Conservation (phyloP, 2,888 invertebrate species). For the Eremobia ochroleuca region DNA sequence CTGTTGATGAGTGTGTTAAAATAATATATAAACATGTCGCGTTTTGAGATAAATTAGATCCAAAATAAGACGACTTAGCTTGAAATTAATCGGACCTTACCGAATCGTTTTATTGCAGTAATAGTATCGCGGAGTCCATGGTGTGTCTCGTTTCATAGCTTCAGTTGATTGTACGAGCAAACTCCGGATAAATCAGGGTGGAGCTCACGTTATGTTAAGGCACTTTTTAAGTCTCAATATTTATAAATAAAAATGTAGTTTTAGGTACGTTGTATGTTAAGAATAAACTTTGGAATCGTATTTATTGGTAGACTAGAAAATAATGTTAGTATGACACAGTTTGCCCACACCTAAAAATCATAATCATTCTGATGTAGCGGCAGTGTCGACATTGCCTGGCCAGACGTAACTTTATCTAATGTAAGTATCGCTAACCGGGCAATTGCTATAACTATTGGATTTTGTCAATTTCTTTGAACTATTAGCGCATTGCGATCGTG, state of each 20-base stretch:
- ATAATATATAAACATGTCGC: slow-evolving; percentile 22
- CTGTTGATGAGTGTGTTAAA: slow-evolving; percentile 14
- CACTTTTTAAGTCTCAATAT: slow-evolving; percentile 66
- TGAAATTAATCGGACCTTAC: slow-evolving; percentile 5
- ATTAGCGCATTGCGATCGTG: slow-evolving; percentile 6
- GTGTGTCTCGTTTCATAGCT: slow-evolving; percentile 16
- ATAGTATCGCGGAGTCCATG: slow-evolving; percentile 12
- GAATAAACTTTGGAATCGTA: slow-evolving; percentile 62
- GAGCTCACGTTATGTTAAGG: slow-evolving; percentile 59
- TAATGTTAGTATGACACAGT: slow-evolving; percentile 42
- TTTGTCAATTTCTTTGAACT: slow-evolving; percentile 42
- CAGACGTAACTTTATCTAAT: slow-evolving; percentile 15
- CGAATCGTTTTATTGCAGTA: slow-evolving; percentile 9
- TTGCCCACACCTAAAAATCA: slow-evolving; percentile 28
- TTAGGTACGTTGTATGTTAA: slow-evolving; percentile 52
- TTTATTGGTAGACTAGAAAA: slow-evolving; percentile 63
- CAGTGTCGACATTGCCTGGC: slow-evolving; percentile 39
- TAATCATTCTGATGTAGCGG: slow-evolving; percentile 23
- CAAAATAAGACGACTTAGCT: slow-evolving; percentile 7
- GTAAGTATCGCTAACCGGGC: slow-evolving; percentile 11
- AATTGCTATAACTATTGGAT: slow-evolving; percentile 52
- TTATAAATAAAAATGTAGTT: slow-evolving; percentile 59
- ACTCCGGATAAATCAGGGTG: slow-evolving; percentile 67
- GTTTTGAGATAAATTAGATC: slow-evolving; percentile 32
- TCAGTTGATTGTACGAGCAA: slow-evolving; percentile 56